Base-by-base conservation (phyloP, 2,113 vertebrate genomes). In the Oreochromis tanganicae region DNA sequence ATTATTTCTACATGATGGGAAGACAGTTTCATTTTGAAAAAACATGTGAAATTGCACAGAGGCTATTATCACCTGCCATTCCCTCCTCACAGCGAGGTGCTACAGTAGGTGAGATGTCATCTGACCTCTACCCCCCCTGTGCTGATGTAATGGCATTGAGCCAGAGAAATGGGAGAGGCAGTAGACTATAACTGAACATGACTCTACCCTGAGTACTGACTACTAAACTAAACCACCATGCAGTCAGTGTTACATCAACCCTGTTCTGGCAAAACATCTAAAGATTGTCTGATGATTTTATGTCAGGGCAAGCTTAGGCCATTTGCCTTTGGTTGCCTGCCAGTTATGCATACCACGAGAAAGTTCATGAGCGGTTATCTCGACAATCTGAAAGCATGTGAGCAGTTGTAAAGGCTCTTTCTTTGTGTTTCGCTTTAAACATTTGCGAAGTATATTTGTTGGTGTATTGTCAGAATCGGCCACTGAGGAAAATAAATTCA, bases 101-200 rank as follows among this genome's bases (percentile, higher is more conserved):
- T 79, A 41, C 85, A 50, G 57, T 54, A 83, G 88, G 91, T 90
- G 88, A 90, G 86, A 92, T 93, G 90, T 93, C 88, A 91, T 84
- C 90, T 90, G 87, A 94, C 93, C 93, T 91, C 82, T 57, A 61
- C 83, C 85, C 68, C 89, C 63, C 85, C 87, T 29, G 87, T 88
- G 86, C 80, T 88, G 85, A 83, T 87, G 78, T 85, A 87, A 91
- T 92, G 82, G 87, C 93, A 84, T 57, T n/a, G n/a, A 85, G 88
- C 88, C 85, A 90, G 87, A 66, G 89, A 90, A 93, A 91, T 57
- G 83, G 61, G 90, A 93, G 86, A 92, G 63, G 85, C 87, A 86
- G 86, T 86, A 89, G 87, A 93, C 85, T 92, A 88, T 88, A 93
- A 83, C 89, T 81, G 87, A 94, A 91, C 87, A 88, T 84, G 91